Evolutionary conservation across 2,888 invertebrate species (phyloP).

Genomic region (Agrilus cyanescens): DNA sequence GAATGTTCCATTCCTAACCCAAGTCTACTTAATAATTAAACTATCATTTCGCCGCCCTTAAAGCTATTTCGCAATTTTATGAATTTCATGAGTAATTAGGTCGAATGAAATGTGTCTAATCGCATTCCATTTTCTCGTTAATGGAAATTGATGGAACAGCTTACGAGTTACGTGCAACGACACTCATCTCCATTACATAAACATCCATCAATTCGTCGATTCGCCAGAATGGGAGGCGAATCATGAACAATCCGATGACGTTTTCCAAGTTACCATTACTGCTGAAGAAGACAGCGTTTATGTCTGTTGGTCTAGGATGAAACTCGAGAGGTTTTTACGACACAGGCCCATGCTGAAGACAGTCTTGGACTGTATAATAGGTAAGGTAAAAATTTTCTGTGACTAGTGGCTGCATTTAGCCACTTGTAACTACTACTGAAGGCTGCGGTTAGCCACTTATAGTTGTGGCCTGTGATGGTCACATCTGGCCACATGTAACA

Average conservation of each 20-base stretch:
- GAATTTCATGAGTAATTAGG: too few species aligned
- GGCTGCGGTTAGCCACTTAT: too few species aligned
- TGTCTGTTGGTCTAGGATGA: slow-evolving; percentile 68
- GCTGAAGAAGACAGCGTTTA: slow-evolving; percentile 69
- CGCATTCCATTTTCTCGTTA: neutral
- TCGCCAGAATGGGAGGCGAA: slow-evolving; percentile 85
- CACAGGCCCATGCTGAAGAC: slow-evolving; percentile 63
- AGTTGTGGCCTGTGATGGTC: too few species aligned
- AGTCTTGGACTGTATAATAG: slow-evolving; percentile 66
- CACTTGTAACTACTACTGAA: too few species aligned
- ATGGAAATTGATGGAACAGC: slow-evolving; percentile 37
- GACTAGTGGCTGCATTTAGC: slow-evolving; percentile 6
- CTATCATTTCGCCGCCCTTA: too few species aligned
- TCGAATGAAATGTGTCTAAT: too few species aligned
- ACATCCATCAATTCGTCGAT: slow-evolving; percentile 73
- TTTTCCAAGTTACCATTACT: slow-evolving; percentile 68
- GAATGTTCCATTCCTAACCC: too few species aligned
- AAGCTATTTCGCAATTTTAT: too few species aligned
- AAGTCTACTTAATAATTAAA: too few species aligned
- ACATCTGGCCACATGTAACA: too few species aligned
- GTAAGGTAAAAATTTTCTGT: slow-evolving; percentile 33
- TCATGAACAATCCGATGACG: slow-evolving; percentile 62
- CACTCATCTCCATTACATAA: slow-evolving; percentile 71
- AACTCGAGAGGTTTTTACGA: slow-evolving; percentile 60
- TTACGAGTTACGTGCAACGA: slow-evolving; percentile 71